Evolutionary conservation across 2,113 vertebrate genomes (phyloP), one percentile per base, ranked within the genome.

Genomic region (Sialia sialis): DNA sequence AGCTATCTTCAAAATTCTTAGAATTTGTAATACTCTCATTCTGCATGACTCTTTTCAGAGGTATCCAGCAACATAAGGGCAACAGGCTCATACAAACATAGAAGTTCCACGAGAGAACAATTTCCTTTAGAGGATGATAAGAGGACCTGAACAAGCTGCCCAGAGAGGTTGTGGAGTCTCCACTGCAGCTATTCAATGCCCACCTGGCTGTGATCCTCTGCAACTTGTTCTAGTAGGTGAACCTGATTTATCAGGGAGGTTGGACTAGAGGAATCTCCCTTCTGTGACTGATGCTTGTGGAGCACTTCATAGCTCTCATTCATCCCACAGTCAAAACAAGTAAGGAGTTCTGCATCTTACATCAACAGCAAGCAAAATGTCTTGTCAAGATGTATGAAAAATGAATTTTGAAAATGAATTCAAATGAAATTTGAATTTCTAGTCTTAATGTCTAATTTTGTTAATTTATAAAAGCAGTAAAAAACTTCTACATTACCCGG

Each of bases 41-140:
- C 18, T 66, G 27, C 19, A 32, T 1, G 5, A 48, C n/a, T 16
- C 46, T 27, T 26, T 34, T 30, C n/a, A 60, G 54, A 13, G 20
- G 13, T 34, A 34, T 14, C 4, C 20, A 62, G 16, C 0, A 2
- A 60, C 2, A 17, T 27, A 46, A 25, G 9, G 52, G 22, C 52
- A 67, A 67, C 23, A 59, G 20, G 20, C 3, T 2, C 20, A 46
- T 54, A 39, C 7, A 60, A 82, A 48, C 46, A 60, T 6, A 26
- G 0, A 46, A 68, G 14, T 26, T 26, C 11, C 14, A 36, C 0
- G 1, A 41, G 7, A 11, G 13, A 3, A 82, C 52, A 34, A 15
- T 3, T 59, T 52, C 8, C 29, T 52, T 67, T 44, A 23, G 25
- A 41, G 13, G 9, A 20, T 22, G 16, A 32, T 34, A 54, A 54